These are phyloP conservation scores for Hydractinia symbiolongicarpus DNA, from an alignment of 30 jellyfish, hydroid and myxozoan species.

Conservation along the genomic window DNA sequence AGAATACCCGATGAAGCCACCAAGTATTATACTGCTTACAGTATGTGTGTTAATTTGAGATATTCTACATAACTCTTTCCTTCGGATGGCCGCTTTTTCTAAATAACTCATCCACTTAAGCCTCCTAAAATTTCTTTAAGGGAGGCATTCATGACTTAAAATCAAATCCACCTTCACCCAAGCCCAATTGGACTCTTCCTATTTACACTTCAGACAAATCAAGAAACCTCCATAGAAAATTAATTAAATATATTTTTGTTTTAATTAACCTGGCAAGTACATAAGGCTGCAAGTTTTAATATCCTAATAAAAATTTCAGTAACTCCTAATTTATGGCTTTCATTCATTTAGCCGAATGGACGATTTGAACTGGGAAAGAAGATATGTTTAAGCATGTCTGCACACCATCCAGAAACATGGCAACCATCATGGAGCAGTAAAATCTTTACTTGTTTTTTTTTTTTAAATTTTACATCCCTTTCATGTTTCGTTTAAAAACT, in stretches of 20 bases:
- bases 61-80: background rate
- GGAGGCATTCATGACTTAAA: no score
- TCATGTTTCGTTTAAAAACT: no score
- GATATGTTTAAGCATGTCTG: slow-evolving; percentile 94
- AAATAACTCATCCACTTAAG: background rate
- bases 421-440: slow-evolving; percentile 99
- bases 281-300: background rate
- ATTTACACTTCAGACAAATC: no score
- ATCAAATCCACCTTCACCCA: no score
- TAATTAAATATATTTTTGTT: background rate
- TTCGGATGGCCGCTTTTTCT: background rate
- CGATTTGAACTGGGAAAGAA: slow-evolving; percentile 92
- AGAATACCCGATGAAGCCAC: slow-evolving; percentile 99
- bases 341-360: slow-evolving; percentile 89
- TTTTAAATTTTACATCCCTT: no score
- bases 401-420: slow-evolving; percentile 99
- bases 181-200: no score
- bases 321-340: background rate
- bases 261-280: background rate
- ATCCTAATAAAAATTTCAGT: background rate
- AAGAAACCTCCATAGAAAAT: no score
- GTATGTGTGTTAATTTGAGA: slow-evolving; percentile 43
- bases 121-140: no score
- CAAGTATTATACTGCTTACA: slow-evolving; percentile 79
- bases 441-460: background rate